Evolutionary conservation across 2,888 invertebrate genomes (phyloP).

Genomic region (Diloba caeruleocephala): DNA sequence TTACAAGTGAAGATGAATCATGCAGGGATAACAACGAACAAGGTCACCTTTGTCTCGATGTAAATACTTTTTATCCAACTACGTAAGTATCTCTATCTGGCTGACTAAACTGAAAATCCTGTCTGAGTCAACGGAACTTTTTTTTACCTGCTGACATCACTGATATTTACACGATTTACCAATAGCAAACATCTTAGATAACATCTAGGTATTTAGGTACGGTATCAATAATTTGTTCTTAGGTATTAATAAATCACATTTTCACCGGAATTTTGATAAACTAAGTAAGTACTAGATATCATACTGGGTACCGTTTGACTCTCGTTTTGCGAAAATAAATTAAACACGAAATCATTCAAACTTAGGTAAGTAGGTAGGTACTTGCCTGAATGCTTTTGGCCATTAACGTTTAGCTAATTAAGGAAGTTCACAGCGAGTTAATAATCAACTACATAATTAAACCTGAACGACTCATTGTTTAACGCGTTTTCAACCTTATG

Average conservation of each 20-base stretch:
- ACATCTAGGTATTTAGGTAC: too few relatives aligned
- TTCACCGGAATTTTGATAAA: too few relatives aligned
- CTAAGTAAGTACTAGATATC: too few relatives aligned
- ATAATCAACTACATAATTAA: constrained; percentile 16
- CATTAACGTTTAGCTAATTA: constrained; percentile 15
- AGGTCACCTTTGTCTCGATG: constrained; percentile 22
- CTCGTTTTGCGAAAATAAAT: too few relatives aligned
- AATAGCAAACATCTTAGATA: too few relatives aligned
- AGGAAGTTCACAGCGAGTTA: constrained; percentile 4
- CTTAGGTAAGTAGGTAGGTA: background rate
- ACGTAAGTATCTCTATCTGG: constrained; percentile 13
- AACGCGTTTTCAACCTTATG: background rate
- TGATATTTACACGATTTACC: too few relatives aligned
- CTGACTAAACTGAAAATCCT: constrained; percentile 3
- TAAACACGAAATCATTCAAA: too few relatives aligned
- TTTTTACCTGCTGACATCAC: background rate
- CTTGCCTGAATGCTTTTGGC: background rate
- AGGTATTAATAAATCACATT: too few relatives aligned
- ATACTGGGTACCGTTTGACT: too few relatives aligned
- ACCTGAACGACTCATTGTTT: constrained; percentile 12
- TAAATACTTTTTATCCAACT: constrained; percentile 13
- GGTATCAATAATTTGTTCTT: too few relatives aligned
- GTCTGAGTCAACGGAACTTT: background rate
- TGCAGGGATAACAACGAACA: background rate
- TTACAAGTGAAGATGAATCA: constrained; percentile 23